These are phyloP conservation scores for Ypsolopha scabrella DNA, from an alignment of 2,888 invertebrate species.

Conservation along the genomic window DNA sequence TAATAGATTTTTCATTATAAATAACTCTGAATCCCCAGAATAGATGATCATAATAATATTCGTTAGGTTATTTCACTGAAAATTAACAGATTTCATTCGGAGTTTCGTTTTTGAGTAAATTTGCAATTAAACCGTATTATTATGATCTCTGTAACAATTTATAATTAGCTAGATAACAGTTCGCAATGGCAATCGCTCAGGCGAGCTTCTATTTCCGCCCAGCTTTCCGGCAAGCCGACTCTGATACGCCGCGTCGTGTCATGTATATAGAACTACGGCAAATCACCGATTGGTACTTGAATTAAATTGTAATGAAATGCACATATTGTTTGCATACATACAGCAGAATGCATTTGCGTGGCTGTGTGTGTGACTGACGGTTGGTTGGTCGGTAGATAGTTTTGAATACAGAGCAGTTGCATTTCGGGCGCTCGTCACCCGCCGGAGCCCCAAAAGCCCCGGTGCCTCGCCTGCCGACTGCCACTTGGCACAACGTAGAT, in stretches of 20 bases:
- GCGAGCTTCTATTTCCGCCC: no score
- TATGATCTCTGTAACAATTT: no score
- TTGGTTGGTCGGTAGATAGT: not conserved
- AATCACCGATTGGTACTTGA: not conserved
- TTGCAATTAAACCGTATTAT: no score
- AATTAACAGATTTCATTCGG: no score
- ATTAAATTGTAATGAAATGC: not conserved
- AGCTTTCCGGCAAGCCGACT: no score
- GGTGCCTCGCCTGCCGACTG: conserved; percentile 20
- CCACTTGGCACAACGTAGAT: conserved; percentile 29
- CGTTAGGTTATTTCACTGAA: not conserved
- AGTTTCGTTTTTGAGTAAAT: no score
- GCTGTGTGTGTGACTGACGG: not conserved
- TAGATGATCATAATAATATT: not conserved
- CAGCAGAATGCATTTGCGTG: not conserved
- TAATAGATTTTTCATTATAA: not conserved
- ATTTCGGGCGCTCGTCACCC: conserved; percentile 34
- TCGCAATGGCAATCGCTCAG: no score
- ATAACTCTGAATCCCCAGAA: not conserved
- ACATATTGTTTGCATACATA: not conserved
- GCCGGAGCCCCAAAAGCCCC: conserved; percentile 41
- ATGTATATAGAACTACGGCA: not conserved
- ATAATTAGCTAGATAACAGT: no score
- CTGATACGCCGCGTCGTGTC: no score
- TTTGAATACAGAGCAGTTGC: conserved; percentile 1